Base-by-base conservation (phyloP, 2,113 vertebrate genomes). In the Motacilla tschutschensis region DNA sequence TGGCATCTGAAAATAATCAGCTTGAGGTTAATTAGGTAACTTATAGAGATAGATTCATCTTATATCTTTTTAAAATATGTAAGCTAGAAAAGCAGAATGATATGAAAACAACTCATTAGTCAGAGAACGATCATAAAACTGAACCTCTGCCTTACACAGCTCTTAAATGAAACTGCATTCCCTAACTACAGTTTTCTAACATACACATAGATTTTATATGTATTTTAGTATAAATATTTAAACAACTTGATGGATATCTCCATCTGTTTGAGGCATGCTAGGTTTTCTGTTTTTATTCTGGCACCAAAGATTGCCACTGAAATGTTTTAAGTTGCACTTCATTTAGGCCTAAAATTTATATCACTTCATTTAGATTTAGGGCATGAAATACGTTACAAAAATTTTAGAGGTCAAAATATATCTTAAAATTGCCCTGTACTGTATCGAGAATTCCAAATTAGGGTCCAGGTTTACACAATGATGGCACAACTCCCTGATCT, bases 191-290 rank as follows among this genome's bases (percentile, higher is more conserved):
- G 4, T 77, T 89, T 91, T 55, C 44, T 51, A 67, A 74, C 84
- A 46, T 40, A 44, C 28, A 44, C 41, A 33, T 67, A 51, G 65
- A 69, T 47, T 87, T 89, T 71, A 46, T 33, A 48, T 41, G 25
- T 54, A 83, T 83, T 89, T 74, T 26, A 67, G 33, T 59, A 74
- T 54, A 87, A 93, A 85, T 79, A 85, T 89, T 93, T 83, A 54
- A 88, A 59, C n/a, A 19, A 69, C 36, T 64, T 58, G 46, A 62
- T 77, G 55, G 41, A 55, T 83, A 83, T 47, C 33, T 62, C 73
- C 80, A 85, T 83, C 80, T 87, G 72, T 14, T 85, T 69, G 38
- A 82, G 8, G 33, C 22, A 83, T 35, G 12, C 4, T 72, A 69
- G 16, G 4, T 65, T 83, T 93, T 60, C 44, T 59, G 16, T 51